A percentile compares a stretch with the other conserved stretches of the same genome.
phyloP scores from a whole-genome alignment of 2,113 vertebrate species.

The Triplophysa siluroides region DNA sequence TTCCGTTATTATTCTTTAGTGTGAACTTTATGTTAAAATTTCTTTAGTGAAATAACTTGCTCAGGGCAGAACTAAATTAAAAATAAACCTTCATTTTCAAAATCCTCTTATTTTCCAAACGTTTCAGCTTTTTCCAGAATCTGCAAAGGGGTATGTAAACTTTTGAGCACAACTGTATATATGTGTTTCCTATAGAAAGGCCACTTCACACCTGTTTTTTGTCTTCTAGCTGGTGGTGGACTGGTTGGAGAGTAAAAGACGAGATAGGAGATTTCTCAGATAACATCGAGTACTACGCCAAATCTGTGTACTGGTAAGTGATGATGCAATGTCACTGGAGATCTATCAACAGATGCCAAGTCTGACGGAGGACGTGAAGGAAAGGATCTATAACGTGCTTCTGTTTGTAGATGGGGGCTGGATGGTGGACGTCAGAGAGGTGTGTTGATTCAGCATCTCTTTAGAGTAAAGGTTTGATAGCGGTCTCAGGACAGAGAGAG shows the following conservation, averaged over 20 bases:
- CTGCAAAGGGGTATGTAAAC: no score
- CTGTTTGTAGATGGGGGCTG: slow-evolving; percentile 97
- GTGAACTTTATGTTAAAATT: no score
- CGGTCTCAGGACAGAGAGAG: neutral
- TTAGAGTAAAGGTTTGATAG: neutral
- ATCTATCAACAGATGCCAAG: neutral
- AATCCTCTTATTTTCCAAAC: no score
- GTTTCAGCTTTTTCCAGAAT: no score
- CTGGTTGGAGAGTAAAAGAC: slow-evolving; percentile 97
- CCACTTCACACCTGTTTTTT: neutral
- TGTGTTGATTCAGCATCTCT: slow-evolving; percentile 57
- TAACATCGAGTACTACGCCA: slow-evolving; percentile 97
- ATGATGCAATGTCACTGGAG: slow-evolving; percentile 26
- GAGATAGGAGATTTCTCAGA: slow-evolving; percentile 95
- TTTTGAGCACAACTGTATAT: slow-evolving; percentile 54
- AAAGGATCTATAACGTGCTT: slow-evolving; percentile 96
- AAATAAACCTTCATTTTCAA: no score
- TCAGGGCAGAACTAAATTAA: no score
- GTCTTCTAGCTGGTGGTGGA: slow-evolving; percentile 88
- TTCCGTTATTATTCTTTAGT: no score
- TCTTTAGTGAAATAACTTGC: no score
- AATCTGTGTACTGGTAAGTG: slow-evolving; percentile 96
- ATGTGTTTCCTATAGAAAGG: neutral
- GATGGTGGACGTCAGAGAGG: slow-evolving; percentile 97
- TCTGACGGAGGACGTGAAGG: slow-evolving; percentile 88